Evolutionary conservation across 1,140 invertebrate genomes (phyloP), one percentile per base, ranked within the genome.

Genomic region (Latrodectus geometricus): DNA sequence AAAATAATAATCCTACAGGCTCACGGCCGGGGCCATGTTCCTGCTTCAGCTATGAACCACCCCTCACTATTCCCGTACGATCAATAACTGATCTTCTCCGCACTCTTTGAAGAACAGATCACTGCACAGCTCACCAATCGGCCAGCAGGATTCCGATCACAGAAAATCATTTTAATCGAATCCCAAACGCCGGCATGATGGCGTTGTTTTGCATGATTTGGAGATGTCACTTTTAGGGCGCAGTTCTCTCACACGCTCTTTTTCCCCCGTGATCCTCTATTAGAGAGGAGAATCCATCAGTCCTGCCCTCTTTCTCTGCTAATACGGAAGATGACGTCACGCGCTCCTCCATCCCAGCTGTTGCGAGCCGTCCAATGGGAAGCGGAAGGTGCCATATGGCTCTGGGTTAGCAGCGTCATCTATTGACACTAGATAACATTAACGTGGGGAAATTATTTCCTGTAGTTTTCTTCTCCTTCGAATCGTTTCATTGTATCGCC

Each of bases 241-340:
- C 81, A 48, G 21, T 23, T 65, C 72, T 8, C 15, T 23, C 35
- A 35, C 9, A 15, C 14, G 54, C 17, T 49, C 4, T 73, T n/a
- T 9, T 12, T 20, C 61, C 54, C 17, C 70, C 11, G 15, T 23
- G n/a, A 12, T 23, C 69, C 21, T 12, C 21, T 48, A 70, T 23
- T 4, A 23, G 11, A 23, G 69, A 70, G 68, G 48, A 48, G 35
- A 12, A 50, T 74, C 9, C 11, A 35, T n/a, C 23, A 52, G 35
- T 50, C 72, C 7, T 50, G 72, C 48, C 56, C 9, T n/a, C 56
- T 72, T 69, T 77, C 75, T 14, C 50, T 61, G 12, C 8, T n/a
- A 49, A 17, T 52, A 23, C 35, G n/a, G 72, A n/a, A 50, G 35
- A 50, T 86, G 83, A 86, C 83, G 83, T 86, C 83, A 86, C 73